A percentile compares a stretch with the other conserved stretches of the same genome.
phyloP scores from a whole-genome alignment of 1,140 invertebrate genomes.

The Fopius arisanus region DNA sequence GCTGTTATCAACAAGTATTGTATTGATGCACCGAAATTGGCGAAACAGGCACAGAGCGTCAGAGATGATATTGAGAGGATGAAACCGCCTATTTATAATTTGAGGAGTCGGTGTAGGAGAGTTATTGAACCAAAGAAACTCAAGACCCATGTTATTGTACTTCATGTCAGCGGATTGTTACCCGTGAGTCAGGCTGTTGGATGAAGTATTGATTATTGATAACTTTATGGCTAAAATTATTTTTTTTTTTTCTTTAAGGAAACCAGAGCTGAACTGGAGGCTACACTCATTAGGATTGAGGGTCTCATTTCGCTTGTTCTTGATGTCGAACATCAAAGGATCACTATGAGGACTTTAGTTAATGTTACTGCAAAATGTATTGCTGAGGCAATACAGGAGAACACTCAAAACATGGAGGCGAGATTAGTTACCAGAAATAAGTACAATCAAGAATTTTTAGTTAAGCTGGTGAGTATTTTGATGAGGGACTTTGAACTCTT shows the following conservation, averaged over 20 bases:
- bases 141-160: slow-evolving; percentile 58
- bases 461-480: slow-evolving; percentile 51
- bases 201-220: too few species aligned
- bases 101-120: slow-evolving; percentile 58
- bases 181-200: too few species aligned
- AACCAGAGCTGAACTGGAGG: slow-evolving; percentile 60
- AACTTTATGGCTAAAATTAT: background rate
- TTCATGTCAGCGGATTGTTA: slow-evolving; percentile 59
- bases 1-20: slow-evolving; percentile 57
- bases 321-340: slow-evolving; percentile 63
- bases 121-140: slow-evolving; percentile 63
- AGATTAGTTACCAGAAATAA: slow-evolving; percentile 63
- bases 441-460: slow-evolving; percentile 64
- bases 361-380: slow-evolving; percentile 61
- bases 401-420: slow-evolving; percentile 59
- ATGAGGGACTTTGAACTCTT: slow-evolving; percentile 4
- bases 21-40: slow-evolving; percentile 52
- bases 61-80: slow-evolving; percentile 61
- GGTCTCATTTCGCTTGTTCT: slow-evolving; percentile 62
- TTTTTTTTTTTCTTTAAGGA: slow-evolving; percentile 49
- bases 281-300: slow-evolving; percentile 59
- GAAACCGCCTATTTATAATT: slow-evolving; percentile 63
- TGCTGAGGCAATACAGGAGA: slow-evolving; percentile 59
- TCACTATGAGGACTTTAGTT: slow-evolving; percentile 61
- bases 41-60: slow-evolving; percentile 52